Evolutionary conservation across 1,140 invertebrate species (phyloP), one percentile per base, ranked within the genome.

Genomic region (Caenorhabditis latens): DNA sequence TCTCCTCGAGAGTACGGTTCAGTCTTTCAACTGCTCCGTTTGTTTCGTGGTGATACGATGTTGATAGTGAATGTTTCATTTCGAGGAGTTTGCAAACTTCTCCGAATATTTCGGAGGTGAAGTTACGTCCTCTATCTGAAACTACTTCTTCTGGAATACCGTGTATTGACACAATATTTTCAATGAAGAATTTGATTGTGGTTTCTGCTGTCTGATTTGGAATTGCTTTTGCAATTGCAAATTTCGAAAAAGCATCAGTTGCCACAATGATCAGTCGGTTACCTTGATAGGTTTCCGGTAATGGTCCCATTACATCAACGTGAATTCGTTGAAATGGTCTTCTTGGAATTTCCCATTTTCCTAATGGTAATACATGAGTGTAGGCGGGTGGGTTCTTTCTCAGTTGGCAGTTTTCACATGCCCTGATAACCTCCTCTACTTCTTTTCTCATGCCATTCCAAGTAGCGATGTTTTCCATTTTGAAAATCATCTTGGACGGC

Each of bases 161-260:
- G 55, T 58, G 55, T 16, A 58, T 58, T 6, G 55, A 14, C 19
- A 58, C 55, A 0, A 58, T 19, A 19, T 58, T 58, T 19, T 58
- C 55, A 58, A 58, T 58, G 55, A 58, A n/a, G 55, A 58, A 58
- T 19, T n/a, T 58, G 0, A 58, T 58, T 58, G 55, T 58, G 55
- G 55, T 58, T 58, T 58, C 55, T 16, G 55, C 3, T 58, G 55
- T 58, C n/a, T 58, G 55, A n/a, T 58, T 58, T 58, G 55, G 55
- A n/a, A 58, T 58, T 6, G 55, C 55, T 19, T 58, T 58, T 14
- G 19, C 55, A n/a, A 58, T 58, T n/a, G 55, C 55, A 58, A 58
- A 58, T 58, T 58, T 58, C 4, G 55, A 58, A 19, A 58, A 58
- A 19, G 55, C 55, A 58, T 58, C 55, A 7, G 55, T 58, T 16